Conservation (phyloP, 1,140 invertebrate genomes). For the Zelostemma sp. region DNA sequence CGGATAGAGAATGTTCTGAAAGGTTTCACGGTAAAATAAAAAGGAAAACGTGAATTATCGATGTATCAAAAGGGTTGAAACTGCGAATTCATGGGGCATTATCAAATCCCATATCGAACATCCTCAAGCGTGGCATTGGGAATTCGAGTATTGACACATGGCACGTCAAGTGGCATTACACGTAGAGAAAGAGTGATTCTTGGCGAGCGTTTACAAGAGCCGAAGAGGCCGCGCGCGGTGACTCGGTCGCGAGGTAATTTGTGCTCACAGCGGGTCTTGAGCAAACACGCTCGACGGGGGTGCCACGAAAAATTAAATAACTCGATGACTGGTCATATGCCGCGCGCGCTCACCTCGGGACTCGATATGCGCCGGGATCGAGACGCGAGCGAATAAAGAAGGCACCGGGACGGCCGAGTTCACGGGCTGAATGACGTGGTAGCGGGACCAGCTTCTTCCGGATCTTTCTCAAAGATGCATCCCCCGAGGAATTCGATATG, state of each 20-base stretch:
- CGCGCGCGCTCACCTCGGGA: conserved; percentile 39
- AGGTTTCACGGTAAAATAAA: too few relatives aligned
- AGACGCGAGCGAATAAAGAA: conserved; percentile 8
- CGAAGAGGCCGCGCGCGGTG: conserved; percentile 43
- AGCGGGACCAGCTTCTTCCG: conserved; percentile 41
- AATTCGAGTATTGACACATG: conserved; percentile 54
- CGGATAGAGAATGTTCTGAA: too few relatives aligned
- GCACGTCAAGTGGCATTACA: conserved; percentile 42
- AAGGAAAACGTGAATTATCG: too few relatives aligned
- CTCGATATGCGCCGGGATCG: conserved; percentile 24
- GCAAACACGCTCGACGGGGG: conserved; percentile 73
- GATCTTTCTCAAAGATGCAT: conserved; percentile 43
- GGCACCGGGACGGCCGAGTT: too few relatives aligned
- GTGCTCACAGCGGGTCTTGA: conserved; percentile 75
- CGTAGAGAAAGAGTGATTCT: conserved; percentile 49
- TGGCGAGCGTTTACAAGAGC: conserved; percentile 42
- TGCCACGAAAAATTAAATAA: conserved; percentile 73
- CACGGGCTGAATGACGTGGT: conserved; percentile 39
- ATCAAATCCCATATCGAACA: too few relatives aligned
- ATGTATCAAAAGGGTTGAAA: too few relatives aligned
- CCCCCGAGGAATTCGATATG: conserved; percentile 26
- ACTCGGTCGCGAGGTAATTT: conserved; percentile 74
- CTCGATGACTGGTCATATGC: conserved; percentile 76
- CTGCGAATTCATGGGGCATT: too few relatives aligned
- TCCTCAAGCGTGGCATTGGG: too few relatives aligned